These are phyloP conservation scores for Leguminivora glycinivorella DNA, from an alignment of 1,140 invertebrate species.

Conservation along the genomic window DNA sequence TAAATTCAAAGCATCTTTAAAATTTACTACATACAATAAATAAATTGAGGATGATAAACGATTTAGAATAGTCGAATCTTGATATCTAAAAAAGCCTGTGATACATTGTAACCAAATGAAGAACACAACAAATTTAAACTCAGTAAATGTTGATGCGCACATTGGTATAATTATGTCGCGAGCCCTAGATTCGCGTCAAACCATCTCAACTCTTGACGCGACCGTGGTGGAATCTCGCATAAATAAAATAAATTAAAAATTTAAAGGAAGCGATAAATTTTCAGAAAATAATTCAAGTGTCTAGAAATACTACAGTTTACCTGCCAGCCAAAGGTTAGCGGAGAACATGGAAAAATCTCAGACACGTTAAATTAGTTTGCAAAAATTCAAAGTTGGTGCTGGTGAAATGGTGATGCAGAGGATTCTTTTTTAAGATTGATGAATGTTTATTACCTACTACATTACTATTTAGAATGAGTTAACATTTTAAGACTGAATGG, in stretches of 20 bases:
- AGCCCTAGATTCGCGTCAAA: constrained; percentile 50
- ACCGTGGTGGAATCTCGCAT: constrained; percentile 35
- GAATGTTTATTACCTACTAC: background rate
- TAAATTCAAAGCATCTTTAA: background rate
- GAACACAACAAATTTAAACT: constrained; percentile 54
- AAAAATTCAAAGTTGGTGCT: constrained; percentile 35
- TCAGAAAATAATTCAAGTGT: constrained; percentile 47
- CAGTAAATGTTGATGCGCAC: constrained; percentile 48
- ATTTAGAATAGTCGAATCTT: too few relatives aligned
- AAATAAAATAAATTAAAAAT: constrained; percentile 1
- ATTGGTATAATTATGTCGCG: constrained; percentile 51
- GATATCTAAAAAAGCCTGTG: background rate
- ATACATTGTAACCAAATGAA: constrained; percentile 50
- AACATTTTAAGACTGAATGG: too few relatives aligned
- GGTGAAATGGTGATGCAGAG: background rate
- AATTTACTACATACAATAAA: background rate
- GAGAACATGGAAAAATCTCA: constrained; percentile 33
- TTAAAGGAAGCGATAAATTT: constrained; percentile 24
- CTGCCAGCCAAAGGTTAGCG: constrained; percentile 4
- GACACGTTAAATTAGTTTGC: constrained; percentile 48
- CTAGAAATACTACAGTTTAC: constrained; percentile 32
- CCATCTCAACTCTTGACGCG: constrained; percentile 24
- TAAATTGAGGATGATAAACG: constrained; percentile 12
- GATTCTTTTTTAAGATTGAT: background rate
- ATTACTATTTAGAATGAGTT: too few relatives aligned